phyloP scores from a whole-genome alignment of 2,888 invertebrate genomes.

The Cepaea hortensis region DNA sequence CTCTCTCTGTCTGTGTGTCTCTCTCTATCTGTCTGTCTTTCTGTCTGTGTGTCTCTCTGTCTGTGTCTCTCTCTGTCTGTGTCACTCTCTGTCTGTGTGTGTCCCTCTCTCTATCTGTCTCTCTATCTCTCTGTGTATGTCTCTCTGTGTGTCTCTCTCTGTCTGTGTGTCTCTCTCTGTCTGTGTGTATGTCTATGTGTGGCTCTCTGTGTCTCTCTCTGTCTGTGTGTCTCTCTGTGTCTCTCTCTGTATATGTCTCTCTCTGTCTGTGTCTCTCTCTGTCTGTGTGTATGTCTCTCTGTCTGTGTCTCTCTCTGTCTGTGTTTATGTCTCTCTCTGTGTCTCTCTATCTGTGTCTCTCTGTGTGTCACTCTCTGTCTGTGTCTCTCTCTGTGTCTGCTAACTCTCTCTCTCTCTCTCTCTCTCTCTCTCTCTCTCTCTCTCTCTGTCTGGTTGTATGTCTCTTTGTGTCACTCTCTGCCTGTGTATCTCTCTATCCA shows the following conservation, averaged over 20 bases:
- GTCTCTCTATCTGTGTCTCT: neutral
- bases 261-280: too few species aligned
- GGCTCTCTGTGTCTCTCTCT: too few species aligned
- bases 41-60: neutral
- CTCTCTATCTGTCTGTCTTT: neutral
- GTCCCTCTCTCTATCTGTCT: neutral
- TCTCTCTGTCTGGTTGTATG: too few species aligned
- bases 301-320: too few species aligned
- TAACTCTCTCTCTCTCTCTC: slow-evolving; percentile 33
- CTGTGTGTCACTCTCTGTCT: too few species aligned
- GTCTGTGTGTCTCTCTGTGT: too few species aligned
- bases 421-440: slow-evolving; percentile 6
- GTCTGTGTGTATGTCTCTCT: too few species aligned
- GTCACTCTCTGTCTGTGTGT: neutral
- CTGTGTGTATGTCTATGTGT: too few species aligned
- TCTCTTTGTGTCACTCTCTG: neutral
- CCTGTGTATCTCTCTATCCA: neutral
- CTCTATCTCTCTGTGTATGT: slow-evolving; percentile 5
- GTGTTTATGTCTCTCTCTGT: too few species aligned
- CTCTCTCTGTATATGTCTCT: too few species aligned
- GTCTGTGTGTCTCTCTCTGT: neutral
- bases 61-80: neutral
- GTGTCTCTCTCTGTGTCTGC: too few species aligned
- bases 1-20: neutral
- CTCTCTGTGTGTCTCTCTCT: neutral